Percentiles rank a stretch among this genome's conserved stretches.
Evolutionary conservation across 2,888 invertebrate species (phyloP).

Genomic region (Aspidiotus rigidus): DNA sequence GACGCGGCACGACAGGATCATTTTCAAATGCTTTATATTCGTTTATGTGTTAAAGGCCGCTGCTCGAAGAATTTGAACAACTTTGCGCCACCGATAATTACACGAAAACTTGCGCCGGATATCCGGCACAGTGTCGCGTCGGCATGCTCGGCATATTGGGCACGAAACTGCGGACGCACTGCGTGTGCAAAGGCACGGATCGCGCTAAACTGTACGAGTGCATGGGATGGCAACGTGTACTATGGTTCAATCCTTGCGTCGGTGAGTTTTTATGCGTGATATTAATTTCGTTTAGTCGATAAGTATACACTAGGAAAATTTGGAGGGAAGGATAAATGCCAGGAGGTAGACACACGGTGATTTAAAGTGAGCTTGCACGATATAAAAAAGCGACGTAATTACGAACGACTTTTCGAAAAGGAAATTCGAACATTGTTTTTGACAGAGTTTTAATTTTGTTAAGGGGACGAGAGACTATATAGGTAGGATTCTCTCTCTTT

Average conservation of each 20-base stretch:
- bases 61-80: conserved; percentile 79
- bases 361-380: too few relatives aligned
- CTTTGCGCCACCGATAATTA: conserved; percentile 84
- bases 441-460: too few relatives aligned
- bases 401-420: too few relatives aligned
- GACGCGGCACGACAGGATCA: too few relatives aligned
- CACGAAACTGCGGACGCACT: conserved; percentile 76
- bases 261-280: conserved; percentile 53
- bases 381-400: too few relatives aligned
- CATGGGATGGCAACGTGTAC: conserved; percentile 76
- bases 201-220: conserved; percentile 77
- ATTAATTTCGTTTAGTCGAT: too few relatives aligned
- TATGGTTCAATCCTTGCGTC: conserved; percentile 88
- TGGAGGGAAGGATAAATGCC: too few relatives aligned
- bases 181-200: conserved; percentile 80
- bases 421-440: too few relatives aligned
- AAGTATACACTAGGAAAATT: too few relatives aligned
- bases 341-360: too few relatives aligned
- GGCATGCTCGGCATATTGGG: conserved; percentile 82
- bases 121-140: conserved; percentile 70
- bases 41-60: conserved; percentile 49
- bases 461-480: too few relatives aligned
- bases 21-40: conserved; percentile 3
- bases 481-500: too few relatives aligned
- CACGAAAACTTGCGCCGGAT: conserved; percentile 79